A percentile compares a stretch with the other conserved stretches of the same genome.
These are phyloP conservation scores for Sclerodermus sp. DNA, from an alignment of 2,888 invertebrate genomes.

Conservation along the genomic window DNA sequence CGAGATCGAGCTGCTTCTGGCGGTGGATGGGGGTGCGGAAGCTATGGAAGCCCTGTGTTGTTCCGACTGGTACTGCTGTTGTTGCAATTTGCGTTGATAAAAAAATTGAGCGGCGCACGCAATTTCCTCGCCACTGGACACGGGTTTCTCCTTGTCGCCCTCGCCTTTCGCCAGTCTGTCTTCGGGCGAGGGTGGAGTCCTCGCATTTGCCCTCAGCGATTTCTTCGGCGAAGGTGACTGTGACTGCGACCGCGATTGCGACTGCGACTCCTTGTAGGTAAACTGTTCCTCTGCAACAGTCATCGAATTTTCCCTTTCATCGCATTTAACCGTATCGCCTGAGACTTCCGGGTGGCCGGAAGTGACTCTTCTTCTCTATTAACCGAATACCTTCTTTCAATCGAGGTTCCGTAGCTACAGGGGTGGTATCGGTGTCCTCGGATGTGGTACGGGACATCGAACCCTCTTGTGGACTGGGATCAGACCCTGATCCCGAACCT, in stretches of 20 bases:
- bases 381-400: constrained; percentile 40
- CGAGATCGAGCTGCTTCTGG: constrained; percentile 44
- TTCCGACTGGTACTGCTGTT: background rate
- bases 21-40: constrained; percentile 37
- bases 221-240: constrained; percentile 19
- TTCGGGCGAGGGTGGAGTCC: constrained; percentile 19
- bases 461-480: constrained; percentile 46
- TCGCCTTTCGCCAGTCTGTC: too few relatives aligned
- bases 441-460: constrained; percentile 35
- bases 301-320: too few relatives aligned
- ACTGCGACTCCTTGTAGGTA: constrained; percentile 29
- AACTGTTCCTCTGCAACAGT: constrained; percentile 33
- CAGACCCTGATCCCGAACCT: constrained; percentile 45
- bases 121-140: too few relatives aligned
- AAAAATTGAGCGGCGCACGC: too few relatives aligned
- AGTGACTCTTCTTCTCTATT: too few relatives aligned
- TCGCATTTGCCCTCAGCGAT: constrained; percentile 15
- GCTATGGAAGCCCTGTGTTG: constrained; percentile 40
- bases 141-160: constrained; percentile 32
- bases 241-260: too few relatives aligned
- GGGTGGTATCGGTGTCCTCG: constrained; percentile 39
- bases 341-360: too few relatives aligned
- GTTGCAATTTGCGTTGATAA: constrained; percentile 4
- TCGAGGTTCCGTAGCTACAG: constrained; percentile 27
- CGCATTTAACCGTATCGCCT: too few relatives aligned